Base-by-base conservation (phyloP, 2,888 invertebrate species). In the Caenorhabditis drosophilae region DNA sequence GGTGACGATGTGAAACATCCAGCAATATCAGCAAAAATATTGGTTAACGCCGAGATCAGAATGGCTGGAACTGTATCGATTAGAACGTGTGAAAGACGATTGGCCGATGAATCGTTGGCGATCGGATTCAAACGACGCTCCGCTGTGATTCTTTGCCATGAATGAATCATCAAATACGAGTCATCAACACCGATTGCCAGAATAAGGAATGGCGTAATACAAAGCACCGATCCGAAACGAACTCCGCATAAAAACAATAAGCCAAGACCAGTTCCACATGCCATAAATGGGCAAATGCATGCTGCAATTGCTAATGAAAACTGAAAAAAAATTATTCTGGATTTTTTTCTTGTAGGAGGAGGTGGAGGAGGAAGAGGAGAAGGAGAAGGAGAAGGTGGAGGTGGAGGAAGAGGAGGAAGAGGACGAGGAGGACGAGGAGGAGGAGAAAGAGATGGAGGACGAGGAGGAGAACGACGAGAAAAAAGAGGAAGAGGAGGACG, bases 131-230 rank as follows among this genome's bases (percentile, higher is more conserved):
- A 38, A 26, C 75, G 47, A 27, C 75, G 55, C 31, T 70, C 59
- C 23, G 67, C 70, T 3, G 73, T 72, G 9, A 79, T 70, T 36
- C 74, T 38, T 52, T 80, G 78, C 80, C 80, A 80, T 1, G 80
- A 72, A 45, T 80, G 80, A 23, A 81, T 75, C 80, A 80, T 80
- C 44, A 80, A 57, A 50, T 80, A 80, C n/a, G 80, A 77, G 54
- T 80, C 79, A 51, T 80, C 80, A 16, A 76, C 77, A 49, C 72
- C 70, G 23, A 81, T 78, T 11, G 81, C 79, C 22, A 81, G 67
- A 1, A 81, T 72, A 7, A 81, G 70, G 47, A 81, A 81, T 3
- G 81, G 80, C 0, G 78, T 76, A 18, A 81, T 78, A 45, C 70
- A 74, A 41, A 78, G 73, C 48, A 79, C 68, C 7, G 75, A 72